phyloP scores from a whole-genome alignment of 2,797 vertebrate species.

The Dicrostonyx torquatus region DNA sequence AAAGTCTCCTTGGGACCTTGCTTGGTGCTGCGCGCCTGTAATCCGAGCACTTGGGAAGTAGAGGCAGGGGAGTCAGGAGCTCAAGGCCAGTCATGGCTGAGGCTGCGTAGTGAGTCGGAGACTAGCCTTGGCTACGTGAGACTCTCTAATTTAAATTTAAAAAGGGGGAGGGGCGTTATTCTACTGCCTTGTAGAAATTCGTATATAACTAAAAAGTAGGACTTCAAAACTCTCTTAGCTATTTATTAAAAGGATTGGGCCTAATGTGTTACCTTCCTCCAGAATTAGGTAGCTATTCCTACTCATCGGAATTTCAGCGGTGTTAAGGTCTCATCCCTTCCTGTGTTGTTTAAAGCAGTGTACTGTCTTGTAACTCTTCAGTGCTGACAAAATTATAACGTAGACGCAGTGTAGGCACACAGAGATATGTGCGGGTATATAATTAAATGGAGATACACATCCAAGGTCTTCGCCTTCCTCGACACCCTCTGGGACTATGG shows the following conservation, averaged over 20 bases:
- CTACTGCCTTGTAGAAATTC: slow-evolving; percentile 22
- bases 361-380: slow-evolving; percentile 80
- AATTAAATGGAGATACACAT: not conserved
- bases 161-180: not conserved
- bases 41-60: not conserved
- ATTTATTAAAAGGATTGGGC: not conserved
- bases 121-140: not conserved
- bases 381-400: slow-evolving; percentile 76
- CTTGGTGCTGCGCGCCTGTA: not conserved
- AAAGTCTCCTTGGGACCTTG: not conserved
- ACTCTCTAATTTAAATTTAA: not conserved
- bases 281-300: slow-evolving; percentile 72
- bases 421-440: not conserved
- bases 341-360: slow-evolving; percentile 77
- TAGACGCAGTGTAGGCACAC: slow-evolving; percentile 76
- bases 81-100: not conserved
- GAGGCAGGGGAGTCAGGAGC: not conserved
- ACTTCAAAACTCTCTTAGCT: not conserved
- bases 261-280: slow-evolving; percentile 70
- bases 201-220: not conserved
- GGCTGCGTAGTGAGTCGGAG: not conserved
- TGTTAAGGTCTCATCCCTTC: slow-evolving; percentile 64
- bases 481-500: not conserved
- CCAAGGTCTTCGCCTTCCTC: not conserved
- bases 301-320: slow-evolving; percentile 69